Percentiles rank a stretch among this genome's conserved stretches.
phyloP scores from a whole-genome alignment of 2,113 vertebrate genomes.

The Syngnathus floridae region DNA sequence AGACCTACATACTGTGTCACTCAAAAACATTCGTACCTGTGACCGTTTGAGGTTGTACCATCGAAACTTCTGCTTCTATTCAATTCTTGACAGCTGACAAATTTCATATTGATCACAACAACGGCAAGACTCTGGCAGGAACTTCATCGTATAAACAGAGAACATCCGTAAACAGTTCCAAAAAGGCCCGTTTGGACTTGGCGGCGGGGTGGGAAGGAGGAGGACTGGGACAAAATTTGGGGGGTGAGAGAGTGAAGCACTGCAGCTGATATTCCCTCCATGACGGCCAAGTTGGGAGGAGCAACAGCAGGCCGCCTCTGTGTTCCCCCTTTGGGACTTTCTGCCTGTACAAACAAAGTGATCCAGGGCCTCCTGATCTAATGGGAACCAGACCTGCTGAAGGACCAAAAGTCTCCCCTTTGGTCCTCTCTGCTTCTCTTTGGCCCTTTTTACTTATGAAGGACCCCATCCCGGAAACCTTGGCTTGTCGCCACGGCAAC shows the following conservation, averaged over 20 bases:
- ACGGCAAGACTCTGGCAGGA: slow-evolving; percentile 33
- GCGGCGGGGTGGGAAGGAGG: slow-evolving; percentile 38
- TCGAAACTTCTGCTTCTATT: neutral
- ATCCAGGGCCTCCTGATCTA: slow-evolving; percentile 64
- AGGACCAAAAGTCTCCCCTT: slow-evolving; percentile 48
- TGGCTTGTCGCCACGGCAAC: slow-evolving; percentile 55
- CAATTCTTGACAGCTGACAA: slow-evolving; percentile 5
- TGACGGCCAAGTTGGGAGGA: slow-evolving; percentile 50
- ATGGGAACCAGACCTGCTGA: slow-evolving; percentile 75
- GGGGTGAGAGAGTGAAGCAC: slow-evolving; percentile 44
- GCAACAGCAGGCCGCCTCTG: slow-evolving; percentile 56
- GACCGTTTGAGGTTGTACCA: no score
- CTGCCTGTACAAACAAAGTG: slow-evolving; percentile 70
- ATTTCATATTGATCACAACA: slow-evolving; percentile 39
- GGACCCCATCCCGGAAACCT: slow-evolving; percentile 38
- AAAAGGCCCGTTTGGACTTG: slow-evolving; percentile 51
- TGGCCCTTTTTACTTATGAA: slow-evolving; percentile 22
- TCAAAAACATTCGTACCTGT: neutral
- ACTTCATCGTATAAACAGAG: slow-evolving; percentile 58
- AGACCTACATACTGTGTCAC: slow-evolving; percentile 18
- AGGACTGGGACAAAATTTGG: slow-evolving; percentile 20
- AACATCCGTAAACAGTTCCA: slow-evolving; percentile 65
- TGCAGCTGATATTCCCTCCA: slow-evolving; percentile 60
- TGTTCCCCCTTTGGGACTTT: slow-evolving; percentile 64
- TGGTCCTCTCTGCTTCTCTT: slow-evolving; percentile 20